Evolutionary conservation across 2,888 invertebrate species (phyloP).

Genomic region (Drosophila demipolita): DNA sequence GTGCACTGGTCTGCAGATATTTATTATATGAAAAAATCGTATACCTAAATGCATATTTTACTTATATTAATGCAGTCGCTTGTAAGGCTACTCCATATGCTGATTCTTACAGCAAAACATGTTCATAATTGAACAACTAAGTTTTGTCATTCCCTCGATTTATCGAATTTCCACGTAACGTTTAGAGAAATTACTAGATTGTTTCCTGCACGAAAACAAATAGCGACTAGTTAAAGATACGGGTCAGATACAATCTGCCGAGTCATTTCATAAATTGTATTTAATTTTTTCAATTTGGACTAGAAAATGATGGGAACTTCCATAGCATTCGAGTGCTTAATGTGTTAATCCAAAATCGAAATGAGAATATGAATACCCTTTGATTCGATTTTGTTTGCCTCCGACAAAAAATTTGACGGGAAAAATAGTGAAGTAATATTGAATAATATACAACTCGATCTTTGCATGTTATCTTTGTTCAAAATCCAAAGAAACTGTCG

Average conservation of each 20-base stretch:
- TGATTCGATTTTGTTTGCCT: neutral
- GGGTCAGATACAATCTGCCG: slow-evolving; percentile 2
- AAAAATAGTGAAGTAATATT: neutral
- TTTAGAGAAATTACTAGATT: neutral
- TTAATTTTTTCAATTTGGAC: neutral
- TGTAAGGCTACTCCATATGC: no score
- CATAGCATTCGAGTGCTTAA: slow-evolving; percentile 13
- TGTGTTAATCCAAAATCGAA: slow-evolving; percentile 4
- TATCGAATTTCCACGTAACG: neutral
- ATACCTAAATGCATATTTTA: no score
- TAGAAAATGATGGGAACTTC: slow-evolving; percentile 26
- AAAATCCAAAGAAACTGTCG: neutral
- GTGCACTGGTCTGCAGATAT: no score
- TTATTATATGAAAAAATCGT: no score
- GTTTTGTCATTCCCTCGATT: neutral
- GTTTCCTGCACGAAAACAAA: slow-evolving; percentile 7
- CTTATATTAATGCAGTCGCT: no score
- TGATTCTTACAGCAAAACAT: no score
- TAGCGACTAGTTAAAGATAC: neutral
- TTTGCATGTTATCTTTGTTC: slow-evolving; percentile 2
- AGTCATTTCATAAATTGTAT: slow-evolving; percentile 26
- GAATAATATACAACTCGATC: neutral
- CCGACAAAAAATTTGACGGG: neutral
- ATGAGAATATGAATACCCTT: slow-evolving; percentile 7
- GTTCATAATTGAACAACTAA: neutral